A percentile compares a stretch with the other conserved stretches of the same genome.
phyloP scores from a whole-genome alignment of 2,113 vertebrate genomes.

The Gasterosteus aculeatus region DNA sequence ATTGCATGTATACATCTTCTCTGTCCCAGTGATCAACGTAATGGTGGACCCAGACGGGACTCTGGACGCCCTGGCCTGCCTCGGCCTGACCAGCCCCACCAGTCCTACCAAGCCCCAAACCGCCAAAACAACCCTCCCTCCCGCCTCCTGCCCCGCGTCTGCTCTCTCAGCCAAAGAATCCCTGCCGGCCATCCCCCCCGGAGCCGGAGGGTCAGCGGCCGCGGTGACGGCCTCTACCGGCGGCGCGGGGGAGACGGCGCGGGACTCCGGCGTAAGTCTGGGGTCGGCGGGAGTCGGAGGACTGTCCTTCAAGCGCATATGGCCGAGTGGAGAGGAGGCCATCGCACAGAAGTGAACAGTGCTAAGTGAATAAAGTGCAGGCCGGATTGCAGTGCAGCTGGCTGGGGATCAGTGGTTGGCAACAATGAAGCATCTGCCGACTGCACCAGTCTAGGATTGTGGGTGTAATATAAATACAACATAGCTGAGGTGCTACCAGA shows the following conservation, averaged over 20 bases:
- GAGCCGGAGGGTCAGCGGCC: conserved; percentile 65
- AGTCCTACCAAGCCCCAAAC: conserved; percentile 78
- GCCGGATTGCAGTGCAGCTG: conserved; percentile 22
- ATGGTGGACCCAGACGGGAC: conserved; percentile 98
- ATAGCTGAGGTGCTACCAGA: conserved; percentile 20
- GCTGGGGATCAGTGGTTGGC: conserved; percentile 15
- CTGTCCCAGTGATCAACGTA: conserved; percentile 88
- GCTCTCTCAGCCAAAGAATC: conserved; percentile 68
- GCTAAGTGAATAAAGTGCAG: conserved; percentile 26
- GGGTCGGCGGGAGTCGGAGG: conserved; percentile 61
- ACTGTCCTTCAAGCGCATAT: conserved; percentile 84
- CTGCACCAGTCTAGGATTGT: conserved; percentile 28
- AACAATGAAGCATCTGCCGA: conserved; percentile 7
- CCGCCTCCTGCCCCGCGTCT: conserved; percentile 72
- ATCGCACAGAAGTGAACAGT: conserved; percentile 86
- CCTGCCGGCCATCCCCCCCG: conserved; percentile 66
- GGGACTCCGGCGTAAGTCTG: conserved; percentile 84
- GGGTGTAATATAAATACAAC: conserved; percentile 8
- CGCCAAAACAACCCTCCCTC: conserved; percentile 69
- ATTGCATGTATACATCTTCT: background rate
- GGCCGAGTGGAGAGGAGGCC: conserved; percentile 89
- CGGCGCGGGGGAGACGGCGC: conserved; percentile 76
- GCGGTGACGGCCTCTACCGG: conserved; percentile 61
- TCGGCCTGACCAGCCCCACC: conserved; percentile 85
- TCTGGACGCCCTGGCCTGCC: conserved; percentile 90